Conservation (phyloP, 1,140 invertebrate species). For the Bombyx mandarina region DNA sequence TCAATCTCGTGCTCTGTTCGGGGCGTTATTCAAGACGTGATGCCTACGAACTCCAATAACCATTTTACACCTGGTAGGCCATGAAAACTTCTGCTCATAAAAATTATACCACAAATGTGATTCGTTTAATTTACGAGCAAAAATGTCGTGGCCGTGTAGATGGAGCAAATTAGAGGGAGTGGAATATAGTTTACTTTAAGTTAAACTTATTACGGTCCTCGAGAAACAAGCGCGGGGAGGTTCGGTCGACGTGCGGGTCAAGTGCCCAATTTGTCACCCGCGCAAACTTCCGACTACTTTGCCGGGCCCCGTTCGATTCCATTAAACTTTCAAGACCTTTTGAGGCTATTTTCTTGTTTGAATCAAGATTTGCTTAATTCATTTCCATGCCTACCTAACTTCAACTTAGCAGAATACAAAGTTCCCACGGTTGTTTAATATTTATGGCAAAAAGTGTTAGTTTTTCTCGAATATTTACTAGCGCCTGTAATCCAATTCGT, state of each 20-base stretch:
- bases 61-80: no score
- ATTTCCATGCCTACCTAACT: constrained; percentile 25
- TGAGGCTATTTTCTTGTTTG: constrained; percentile 66
- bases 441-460: no score
- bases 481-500: constrained; percentile 20
- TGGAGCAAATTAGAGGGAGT: constrained; percentile 66
- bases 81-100: no score
- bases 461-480: constrained; percentile 4
- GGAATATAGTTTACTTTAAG: constrained; percentile 71
- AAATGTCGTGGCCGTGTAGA: constrained; percentile 41
- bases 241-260: constrained; percentile 58
- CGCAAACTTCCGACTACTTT: constrained; percentile 61
- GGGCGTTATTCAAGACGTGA: no score
- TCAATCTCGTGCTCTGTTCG: no score
- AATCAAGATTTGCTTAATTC: constrained; percentile 65
- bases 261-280: constrained; percentile 70
- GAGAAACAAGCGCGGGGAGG: constrained; percentile 60
- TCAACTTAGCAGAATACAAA: neutral
- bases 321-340: constrained; percentile 70
- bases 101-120: no score
- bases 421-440: no score
- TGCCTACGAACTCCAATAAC: no score
- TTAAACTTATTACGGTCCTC: constrained; percentile 70
- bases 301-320: constrained; percentile 64
- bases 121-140: constrained; percentile 45